phyloP scores from a whole-genome alignment of 1,140 invertebrate species.

The Drosophila auraria region DNA sequence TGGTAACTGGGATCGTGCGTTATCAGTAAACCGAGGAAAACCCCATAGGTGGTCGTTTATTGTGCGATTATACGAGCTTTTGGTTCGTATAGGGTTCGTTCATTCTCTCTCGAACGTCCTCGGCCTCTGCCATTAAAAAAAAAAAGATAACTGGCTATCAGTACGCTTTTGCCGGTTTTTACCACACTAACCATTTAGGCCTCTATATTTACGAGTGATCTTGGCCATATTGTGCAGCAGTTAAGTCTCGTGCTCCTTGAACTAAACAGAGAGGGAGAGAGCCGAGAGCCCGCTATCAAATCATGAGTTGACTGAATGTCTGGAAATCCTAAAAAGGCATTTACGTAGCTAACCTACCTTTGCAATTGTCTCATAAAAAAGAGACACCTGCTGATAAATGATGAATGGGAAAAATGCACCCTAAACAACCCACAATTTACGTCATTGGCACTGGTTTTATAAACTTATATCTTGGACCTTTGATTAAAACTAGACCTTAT shows the following conservation, averaged over 20 bases:
- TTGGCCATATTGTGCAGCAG: constrained; percentile 14
- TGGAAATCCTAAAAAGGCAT: constrained; percentile 12
- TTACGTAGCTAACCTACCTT: constrained; percentile 1
- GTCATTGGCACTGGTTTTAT: constrained; percentile 8
- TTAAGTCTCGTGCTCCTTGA: constrained; percentile 23
- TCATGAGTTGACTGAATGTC: constrained; percentile 17
- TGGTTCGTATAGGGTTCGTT: background rate
- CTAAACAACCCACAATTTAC: background rate
- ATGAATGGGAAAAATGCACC: constrained; percentile 11
- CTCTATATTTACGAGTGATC: constrained; percentile 35
- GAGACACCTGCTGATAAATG: background rate
- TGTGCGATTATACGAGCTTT: constrained; percentile 49
- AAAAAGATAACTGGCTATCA: constrained; percentile 44
- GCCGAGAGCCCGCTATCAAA: constrained; percentile 8
- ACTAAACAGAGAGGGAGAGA: background rate
- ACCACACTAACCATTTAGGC: constrained; percentile 21
- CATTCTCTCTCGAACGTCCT: constrained; percentile 9
- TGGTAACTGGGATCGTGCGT: constrained; percentile 50
- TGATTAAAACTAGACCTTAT: background rate
- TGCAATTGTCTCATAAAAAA: constrained; percentile 21
- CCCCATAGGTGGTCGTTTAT: constrained; percentile 74
- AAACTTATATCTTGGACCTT: constrained; percentile 8
- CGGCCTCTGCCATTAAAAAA: constrained; percentile 18
- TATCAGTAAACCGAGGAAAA: constrained; percentile 62
- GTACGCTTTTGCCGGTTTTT: constrained; percentile 27